A percentile compares a stretch with the other conserved stretches of the same genome.
These are phyloP conservation scores for Pithys albifrons DNA, from an alignment of 2,113 vertebrate species.

Conservation along the genomic window DNA sequence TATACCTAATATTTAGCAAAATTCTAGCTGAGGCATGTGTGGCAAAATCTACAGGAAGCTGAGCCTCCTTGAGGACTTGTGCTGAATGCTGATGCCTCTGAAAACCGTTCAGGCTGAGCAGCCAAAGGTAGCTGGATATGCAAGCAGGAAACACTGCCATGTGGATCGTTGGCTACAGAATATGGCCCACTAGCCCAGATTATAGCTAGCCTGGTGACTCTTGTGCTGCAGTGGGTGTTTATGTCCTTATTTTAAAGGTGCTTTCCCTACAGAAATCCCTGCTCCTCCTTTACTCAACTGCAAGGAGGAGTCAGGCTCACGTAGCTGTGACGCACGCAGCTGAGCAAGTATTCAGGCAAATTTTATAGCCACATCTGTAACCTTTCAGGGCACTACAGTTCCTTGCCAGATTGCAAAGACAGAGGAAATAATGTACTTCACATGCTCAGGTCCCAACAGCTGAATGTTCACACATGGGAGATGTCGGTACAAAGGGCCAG, in stretches of 20 bases:
- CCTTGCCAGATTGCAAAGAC: background rate
- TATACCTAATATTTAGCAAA: background rate
- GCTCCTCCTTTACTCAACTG: background rate
- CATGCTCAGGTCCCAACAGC: background rate
- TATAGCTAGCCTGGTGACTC: background rate
- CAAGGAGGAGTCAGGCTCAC: background rate
- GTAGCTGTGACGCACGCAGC: background rate
- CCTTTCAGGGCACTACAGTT: background rate
- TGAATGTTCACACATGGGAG: background rate
- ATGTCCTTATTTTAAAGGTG: background rate
- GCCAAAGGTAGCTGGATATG: background rate
- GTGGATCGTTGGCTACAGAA: background rate
- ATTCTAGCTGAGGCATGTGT: background rate
- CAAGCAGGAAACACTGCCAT: background rate
- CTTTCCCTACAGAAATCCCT: background rate
- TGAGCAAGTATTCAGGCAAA: background rate
- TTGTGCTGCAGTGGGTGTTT: background rate
- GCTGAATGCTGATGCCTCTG: background rate
- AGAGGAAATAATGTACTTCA: background rate
- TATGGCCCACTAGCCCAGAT: background rate
- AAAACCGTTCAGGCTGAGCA: background rate
- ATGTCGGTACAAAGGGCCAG: background rate
- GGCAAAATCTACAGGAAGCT: background rate
- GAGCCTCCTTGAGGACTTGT: background rate
- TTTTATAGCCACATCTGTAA: slow-evolving; percentile 12